These are phyloP conservation scores for Gymnothorax reevesii DNA, from an alignment of 2,797 vertebrate species.

Conservation along the genomic window DNA sequence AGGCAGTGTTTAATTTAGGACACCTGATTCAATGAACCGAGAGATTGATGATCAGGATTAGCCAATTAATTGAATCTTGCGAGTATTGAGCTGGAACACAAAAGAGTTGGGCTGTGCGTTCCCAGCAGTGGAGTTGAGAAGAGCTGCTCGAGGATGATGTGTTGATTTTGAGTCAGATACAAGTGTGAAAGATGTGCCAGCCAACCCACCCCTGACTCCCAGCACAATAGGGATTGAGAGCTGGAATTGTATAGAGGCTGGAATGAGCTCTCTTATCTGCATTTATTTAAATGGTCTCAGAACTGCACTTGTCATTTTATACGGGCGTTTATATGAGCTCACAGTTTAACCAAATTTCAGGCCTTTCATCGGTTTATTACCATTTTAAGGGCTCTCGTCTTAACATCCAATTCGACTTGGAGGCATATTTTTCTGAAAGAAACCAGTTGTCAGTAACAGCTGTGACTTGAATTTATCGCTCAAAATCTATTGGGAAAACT, in stretches of 20 bases:
- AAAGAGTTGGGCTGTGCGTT: too few relatives aligned
- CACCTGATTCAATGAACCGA: too few relatives aligned
- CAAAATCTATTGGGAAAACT: conserved; percentile 27
- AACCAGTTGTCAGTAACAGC: conserved; percentile 25
- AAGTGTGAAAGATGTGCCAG: too few relatives aligned
- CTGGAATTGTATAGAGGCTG: not conserved
- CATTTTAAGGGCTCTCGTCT: conserved; percentile 54
- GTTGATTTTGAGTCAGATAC: too few relatives aligned
- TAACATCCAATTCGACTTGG: conserved; percentile 48
- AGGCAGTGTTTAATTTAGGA: too few relatives aligned
- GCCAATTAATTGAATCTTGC: too few relatives aligned
- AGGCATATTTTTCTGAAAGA: conserved; percentile 33
- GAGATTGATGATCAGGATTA: too few relatives aligned
- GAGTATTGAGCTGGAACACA: too few relatives aligned
- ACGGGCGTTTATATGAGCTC: not conserved
- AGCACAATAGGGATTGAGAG: too few relatives aligned
- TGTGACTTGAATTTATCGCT: conserved; percentile 26
- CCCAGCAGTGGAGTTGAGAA: too few relatives aligned
- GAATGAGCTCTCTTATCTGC: not conserved
- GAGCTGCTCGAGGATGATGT: too few relatives aligned
- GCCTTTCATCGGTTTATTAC: conserved; percentile 53
- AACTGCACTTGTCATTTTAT: not conserved
- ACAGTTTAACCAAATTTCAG: conserved; percentile 34
- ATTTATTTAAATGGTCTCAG: not conserved
- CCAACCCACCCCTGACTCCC: too few relatives aligned